Evolutionary conservation across 2,797 vertebrate species (phyloP), one percentile per base, ranked within the genome.

Genomic region (Nannoperca obscura): DNA sequence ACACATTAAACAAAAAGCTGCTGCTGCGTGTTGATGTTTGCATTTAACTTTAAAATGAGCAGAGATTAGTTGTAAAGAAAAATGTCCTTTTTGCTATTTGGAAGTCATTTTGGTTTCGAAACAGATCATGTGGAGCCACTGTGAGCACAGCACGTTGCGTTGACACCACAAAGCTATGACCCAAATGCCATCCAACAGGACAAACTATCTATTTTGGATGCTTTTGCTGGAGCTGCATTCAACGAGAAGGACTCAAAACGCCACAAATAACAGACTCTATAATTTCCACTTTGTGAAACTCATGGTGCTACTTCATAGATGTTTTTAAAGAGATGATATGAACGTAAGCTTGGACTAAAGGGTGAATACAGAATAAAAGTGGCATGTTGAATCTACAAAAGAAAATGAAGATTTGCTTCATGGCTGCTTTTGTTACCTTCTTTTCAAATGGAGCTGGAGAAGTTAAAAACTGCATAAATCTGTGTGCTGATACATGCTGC

Each of bases 241-340:
- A 32, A 70, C 53, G 46, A 77, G 34, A 74, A 78, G 61, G 61
- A 44, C 10, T 14, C 58, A 30, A 59, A 65, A 77, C 47, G 8
- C 76, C 62, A 78, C 71, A 74, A 90, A 83, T 60, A 81, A 75
- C 67, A 83, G 44, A 76, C 47, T 73, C 47, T 49, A 58, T 50
- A 49, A 59, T 71, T 81, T 47, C 58, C 5, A 27, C 22, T 74
- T 60, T 55, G 36, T 65, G 34, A 82, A 57, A 61, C 36, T n/a
- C 42, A n/a, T 61, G 38, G 22, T 49, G 40, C 27, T 22, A 22
- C 19, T 71, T 75, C 42, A 62, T 68, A 34, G 2, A 75, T 5
- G 9, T 53, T 67, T 71, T 65, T 52, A 13, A 38, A 73, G 30
- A 54, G 40, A 71, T 32, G 15, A 67, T 40, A 30, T 61, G 10